A percentile compares a stretch with the other conserved stretches of the same genome.
These are phyloP conservation scores for Ctenodactylus gundi DNA, from an alignment of 2,113 vertebrate species.

Conservation along the genomic window DNA sequence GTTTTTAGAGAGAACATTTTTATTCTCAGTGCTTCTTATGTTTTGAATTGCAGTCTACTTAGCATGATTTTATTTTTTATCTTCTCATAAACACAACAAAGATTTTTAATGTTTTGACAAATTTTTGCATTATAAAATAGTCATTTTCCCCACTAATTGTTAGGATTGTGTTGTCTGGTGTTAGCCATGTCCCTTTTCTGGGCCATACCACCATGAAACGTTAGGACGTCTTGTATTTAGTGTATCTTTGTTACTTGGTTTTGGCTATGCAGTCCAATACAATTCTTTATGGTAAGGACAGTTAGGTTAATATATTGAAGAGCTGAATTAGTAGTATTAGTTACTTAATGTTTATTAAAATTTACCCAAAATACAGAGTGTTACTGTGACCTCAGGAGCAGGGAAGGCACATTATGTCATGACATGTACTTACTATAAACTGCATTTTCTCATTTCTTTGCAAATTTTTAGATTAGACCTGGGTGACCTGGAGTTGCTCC, in stretches of 20 bases:
- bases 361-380: background rate
- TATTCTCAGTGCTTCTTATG: background rate
- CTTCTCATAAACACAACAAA: background rate
- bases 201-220: background rate
- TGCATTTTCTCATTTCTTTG: conserved; percentile 40
- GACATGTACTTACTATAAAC: background rate
- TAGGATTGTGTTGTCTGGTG: background rate
- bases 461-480: conserved; percentile 11
- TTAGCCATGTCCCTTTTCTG: conserved; percentile 38
- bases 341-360: background rate
- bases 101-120: conserved; percentile 8
- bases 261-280: background rate
- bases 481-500: background rate
- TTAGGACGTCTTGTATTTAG: background rate
- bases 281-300: background rate
- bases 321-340: background rate
- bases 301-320: background rate
- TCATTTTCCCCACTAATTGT: background rate
- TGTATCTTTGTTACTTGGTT: background rate
- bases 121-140: background rate
- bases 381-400: background rate
- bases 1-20: background rate
- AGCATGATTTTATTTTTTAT: conserved; percentile 10
- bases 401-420: background rate
- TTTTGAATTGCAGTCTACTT: conserved; percentile 10